Evolutionary conservation across 2,888 invertebrate genomes (phyloP).

Genomic region (Nomada fabriciana): DNA sequence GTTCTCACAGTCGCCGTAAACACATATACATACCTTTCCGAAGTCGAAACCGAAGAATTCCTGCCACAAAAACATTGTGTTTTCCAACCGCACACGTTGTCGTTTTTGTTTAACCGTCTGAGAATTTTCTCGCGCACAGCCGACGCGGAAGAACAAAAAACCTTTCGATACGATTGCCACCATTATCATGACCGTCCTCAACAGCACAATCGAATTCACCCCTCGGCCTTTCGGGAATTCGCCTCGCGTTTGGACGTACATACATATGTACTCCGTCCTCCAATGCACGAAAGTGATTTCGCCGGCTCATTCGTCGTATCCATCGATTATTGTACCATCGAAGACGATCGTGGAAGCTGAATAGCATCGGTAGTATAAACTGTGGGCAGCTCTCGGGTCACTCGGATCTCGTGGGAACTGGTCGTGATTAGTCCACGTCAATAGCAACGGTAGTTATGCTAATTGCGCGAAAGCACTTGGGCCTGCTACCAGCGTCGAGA

Average conservation of each 20-base stretch:
- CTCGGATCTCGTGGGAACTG: conserved; percentile 80
- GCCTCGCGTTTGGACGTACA: neutral
- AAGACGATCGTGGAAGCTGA: conserved; percentile 42
- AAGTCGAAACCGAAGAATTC: neutral
- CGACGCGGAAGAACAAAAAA: neutral
- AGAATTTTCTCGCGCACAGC: neutral
- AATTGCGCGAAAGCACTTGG: conserved; percentile 81
- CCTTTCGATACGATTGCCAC: neutral
- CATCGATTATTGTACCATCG: conserved; percentile 65
- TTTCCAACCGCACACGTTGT: neutral
- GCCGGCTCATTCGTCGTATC: conserved; percentile 55
- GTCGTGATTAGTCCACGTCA: conserved; percentile 81
- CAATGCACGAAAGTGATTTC: conserved; percentile 37
- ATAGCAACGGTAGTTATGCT: conserved; percentile 81
- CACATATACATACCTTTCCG: neutral
- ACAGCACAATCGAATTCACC: neutral
- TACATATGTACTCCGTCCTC: neutral
- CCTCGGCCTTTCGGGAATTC: neutral
- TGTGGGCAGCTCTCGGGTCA: conserved; percentile 60
- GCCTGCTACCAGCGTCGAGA: conserved; percentile 68
- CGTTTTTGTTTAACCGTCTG: too few species aligned
- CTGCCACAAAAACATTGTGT: neutral
- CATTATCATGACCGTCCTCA: neutral
- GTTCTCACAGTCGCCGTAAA: neutral
- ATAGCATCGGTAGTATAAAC: conserved; percentile 43